Conservation (phyloP, 1,140 invertebrate genomes). For the Notospermus geniculatus region DNA sequence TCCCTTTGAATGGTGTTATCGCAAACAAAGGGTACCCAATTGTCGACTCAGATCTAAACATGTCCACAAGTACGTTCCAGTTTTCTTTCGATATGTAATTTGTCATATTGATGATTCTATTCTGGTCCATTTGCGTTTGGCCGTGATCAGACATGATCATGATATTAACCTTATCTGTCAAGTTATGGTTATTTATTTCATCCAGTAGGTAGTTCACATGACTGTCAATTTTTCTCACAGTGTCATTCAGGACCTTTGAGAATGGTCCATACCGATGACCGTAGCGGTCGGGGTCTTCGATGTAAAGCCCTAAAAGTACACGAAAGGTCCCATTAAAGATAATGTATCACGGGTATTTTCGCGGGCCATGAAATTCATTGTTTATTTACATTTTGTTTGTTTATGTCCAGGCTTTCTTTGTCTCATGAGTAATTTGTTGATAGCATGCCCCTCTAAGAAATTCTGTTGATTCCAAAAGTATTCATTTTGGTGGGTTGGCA, state of each 20-base stretch:
- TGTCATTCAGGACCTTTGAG: constrained; percentile 24
- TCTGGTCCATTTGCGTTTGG: constrained; percentile 44
- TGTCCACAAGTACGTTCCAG: constrained; percentile 39
- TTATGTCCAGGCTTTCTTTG: too few relatives aligned
- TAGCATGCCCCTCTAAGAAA: too few relatives aligned
- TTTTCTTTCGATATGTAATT: constrained; percentile 33
- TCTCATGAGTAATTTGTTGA: too few relatives aligned
- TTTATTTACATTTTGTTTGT: too few relatives aligned
- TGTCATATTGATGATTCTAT: constrained; percentile 40
- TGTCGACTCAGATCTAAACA: too few relatives aligned
- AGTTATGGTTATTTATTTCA: constrained; percentile 18
- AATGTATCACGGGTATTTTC: too few relatives aligned
- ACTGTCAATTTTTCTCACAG: constrained; percentile 34
- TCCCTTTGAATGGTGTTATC: constrained; percentile 39
- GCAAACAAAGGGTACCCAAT: constrained; percentile 34
- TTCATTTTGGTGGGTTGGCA: too few relatives aligned
- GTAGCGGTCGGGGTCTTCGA: constrained; percentile 35
- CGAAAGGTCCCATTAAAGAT: too few relatives aligned
- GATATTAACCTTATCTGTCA: constrained; percentile 46
- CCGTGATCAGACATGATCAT: constrained; percentile 58
- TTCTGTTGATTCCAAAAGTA: too few relatives aligned
- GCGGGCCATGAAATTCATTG: too few relatives aligned
- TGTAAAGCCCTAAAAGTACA: constrained; percentile 37
- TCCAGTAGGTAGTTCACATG: constrained; percentile 39
- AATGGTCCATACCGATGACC: constrained; percentile 38